phyloP scores from a whole-genome alignment of 53 echinoderm and acorn worm species.

The Patiria pectinifera region DNA sequence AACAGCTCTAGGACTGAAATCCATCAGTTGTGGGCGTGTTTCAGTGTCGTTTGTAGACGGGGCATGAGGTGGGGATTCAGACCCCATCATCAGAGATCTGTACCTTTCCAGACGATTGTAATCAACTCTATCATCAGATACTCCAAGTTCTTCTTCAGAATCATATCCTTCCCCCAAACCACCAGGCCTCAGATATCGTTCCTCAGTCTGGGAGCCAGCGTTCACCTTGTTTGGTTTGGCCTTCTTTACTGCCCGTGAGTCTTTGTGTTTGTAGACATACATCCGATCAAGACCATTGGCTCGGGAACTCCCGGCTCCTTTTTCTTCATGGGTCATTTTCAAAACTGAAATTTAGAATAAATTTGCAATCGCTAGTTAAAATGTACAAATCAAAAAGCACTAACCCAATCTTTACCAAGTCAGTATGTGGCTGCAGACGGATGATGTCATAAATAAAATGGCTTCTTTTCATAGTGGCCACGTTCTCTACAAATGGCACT shows the following conservation, averaged over 20 bases:
- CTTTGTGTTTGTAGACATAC: background rate
- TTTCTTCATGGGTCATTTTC: background rate
- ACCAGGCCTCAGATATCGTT: background rate
- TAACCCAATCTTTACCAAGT: background rate
- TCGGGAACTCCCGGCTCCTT: background rate
- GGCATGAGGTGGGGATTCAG: background rate
- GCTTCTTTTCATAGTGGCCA: too few species aligned
- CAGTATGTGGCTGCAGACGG: background rate
- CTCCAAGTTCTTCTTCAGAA: conserved; percentile 31
- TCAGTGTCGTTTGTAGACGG: background rate
- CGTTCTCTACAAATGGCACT: too few species aligned
- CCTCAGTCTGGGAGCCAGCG: background rate
- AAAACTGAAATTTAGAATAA: background rate
- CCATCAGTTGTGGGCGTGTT: background rate
- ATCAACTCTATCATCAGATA: conserved; percentile 10
- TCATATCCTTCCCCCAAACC: background rate
- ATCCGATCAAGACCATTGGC: background rate
- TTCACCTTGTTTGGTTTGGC: background rate
- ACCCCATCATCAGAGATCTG: conserved; percentile 7
- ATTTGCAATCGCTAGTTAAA: background rate
- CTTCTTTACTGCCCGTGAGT: background rate
- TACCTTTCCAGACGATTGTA: conserved; percentile 13
- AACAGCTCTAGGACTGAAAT: background rate
- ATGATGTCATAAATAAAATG: background rate
- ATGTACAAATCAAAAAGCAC: background rate